These are phyloP conservation scores for Antennarius maculatus DNA, from an alignment of 2,797 vertebrate genomes.

Conservation along the genomic window DNA sequence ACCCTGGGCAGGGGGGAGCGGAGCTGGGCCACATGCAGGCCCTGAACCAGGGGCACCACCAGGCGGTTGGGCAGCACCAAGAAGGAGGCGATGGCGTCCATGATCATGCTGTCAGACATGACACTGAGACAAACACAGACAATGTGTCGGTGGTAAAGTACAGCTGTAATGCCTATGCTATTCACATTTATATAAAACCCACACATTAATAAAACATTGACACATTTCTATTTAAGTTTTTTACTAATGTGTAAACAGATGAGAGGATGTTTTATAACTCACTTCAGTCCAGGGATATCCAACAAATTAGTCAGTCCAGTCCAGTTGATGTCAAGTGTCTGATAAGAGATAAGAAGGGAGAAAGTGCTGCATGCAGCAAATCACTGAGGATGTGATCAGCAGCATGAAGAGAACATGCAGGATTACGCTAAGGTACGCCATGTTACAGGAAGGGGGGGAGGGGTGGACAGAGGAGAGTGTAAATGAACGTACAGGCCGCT, in stretches of 20 bases:
- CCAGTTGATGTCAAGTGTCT: constrained; percentile 96
- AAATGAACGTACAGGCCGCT: constrained; percentile 86
- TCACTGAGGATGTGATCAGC: constrained; percentile 51
- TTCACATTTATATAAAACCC: not conserved
- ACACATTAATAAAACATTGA: not conserved
- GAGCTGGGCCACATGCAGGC: constrained; percentile 88
- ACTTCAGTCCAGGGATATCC: constrained; percentile 95
- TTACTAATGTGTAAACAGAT: constrained; percentile 3
- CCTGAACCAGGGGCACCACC: constrained; percentile 87
- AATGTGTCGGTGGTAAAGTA: constrained; percentile 1
- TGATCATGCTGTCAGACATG: constrained; percentile 93
- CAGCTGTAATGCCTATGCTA: not conserved
- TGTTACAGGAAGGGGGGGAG: constrained; percentile 17
- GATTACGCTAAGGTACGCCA: constrained; percentile 20
- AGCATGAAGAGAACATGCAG: not conserved
- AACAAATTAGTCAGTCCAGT: constrained; percentile 94
- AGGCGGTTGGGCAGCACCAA: constrained; percentile 94
- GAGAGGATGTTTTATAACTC: constrained; percentile 52
- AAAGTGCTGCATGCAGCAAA: constrained; percentile 18
- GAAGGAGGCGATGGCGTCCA: constrained; percentile 93
- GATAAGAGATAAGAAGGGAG: constrained; percentile 37
- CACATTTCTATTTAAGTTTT: not conserved
- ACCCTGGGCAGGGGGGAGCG: constrained; percentile 92
- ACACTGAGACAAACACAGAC: constrained; percentile 72
- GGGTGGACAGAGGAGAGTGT: constrained; percentile 39